These are phyloP conservation scores for Heliconius aoede DNA, from an alignment of 2,888 invertebrate genomes.

Conservation along the genomic window DNA sequence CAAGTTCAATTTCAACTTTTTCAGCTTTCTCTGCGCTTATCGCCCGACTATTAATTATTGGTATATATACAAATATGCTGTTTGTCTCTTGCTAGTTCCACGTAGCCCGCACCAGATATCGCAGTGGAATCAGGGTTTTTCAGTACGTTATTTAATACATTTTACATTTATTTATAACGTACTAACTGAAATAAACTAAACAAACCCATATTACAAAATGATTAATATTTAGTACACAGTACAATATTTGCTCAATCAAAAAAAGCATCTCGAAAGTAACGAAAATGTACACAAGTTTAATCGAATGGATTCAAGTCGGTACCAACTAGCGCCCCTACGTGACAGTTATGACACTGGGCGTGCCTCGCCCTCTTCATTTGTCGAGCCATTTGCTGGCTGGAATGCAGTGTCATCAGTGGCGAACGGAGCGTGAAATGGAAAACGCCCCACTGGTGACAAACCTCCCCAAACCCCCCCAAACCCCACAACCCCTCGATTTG, in stretches of 20 bases:
- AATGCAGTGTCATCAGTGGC: conserved; percentile 82
- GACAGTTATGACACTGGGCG: conserved; percentile 82
- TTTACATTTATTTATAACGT: too few species aligned
- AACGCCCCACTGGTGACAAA: conserved; percentile 76
- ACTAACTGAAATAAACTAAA: too few species aligned
- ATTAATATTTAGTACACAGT: not conserved
- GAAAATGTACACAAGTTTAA: conserved; percentile 54
- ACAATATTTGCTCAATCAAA: not conserved
- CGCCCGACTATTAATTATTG: too few species aligned
- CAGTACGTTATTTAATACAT: too few species aligned
- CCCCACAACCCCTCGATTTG: conserved; percentile 57
- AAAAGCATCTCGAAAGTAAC: conserved; percentile 5
- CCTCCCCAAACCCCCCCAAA: conserved; percentile 43
- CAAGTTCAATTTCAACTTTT: too few species aligned
- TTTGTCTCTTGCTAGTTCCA: too few species aligned
- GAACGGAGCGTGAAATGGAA: conserved; percentile 83
- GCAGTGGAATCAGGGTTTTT: too few species aligned
- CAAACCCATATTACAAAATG: not conserved
- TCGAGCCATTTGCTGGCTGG: conserved; percentile 80
- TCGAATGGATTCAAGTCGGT: conserved; percentile 68
- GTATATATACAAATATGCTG: too few species aligned
- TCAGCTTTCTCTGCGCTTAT: too few species aligned
- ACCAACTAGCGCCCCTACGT: conserved; percentile 61
- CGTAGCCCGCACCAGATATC: too few species aligned
- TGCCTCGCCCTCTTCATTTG: conserved; percentile 79